A percentile compares a stretch with the other conserved stretches of the same genome.
Conservation (phyloP, 2,113 vertebrate genomes). For the Henicopernis longicauda region DNA sequence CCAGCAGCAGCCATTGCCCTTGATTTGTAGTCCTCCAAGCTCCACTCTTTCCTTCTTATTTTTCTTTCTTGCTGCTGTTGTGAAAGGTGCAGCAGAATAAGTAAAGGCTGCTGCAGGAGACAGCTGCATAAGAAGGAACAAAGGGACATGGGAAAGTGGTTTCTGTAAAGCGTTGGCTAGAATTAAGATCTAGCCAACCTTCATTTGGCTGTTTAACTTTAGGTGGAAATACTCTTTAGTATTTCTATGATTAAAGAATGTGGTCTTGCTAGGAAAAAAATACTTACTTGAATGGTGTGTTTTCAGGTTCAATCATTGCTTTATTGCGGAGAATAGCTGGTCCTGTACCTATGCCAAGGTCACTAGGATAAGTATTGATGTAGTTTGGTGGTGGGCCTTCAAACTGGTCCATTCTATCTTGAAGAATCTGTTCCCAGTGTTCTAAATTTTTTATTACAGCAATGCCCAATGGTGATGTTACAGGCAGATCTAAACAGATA, state of each 20-base stretch:
- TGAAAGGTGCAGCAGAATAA: background rate
- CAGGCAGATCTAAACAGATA: slow-evolving; percentile 85
- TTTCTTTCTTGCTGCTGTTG: background rate
- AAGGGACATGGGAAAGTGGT: background rate
- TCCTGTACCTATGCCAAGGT: slow-evolving; percentile 81
- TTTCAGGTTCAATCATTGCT: slow-evolving; percentile 97
- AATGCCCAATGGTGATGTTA: slow-evolving; percentile 89
- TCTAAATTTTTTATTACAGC: slow-evolving; percentile 93
- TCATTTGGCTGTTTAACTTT: background rate
- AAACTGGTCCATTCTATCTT: slow-evolving; percentile 92
- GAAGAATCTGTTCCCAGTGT: slow-evolving; percentile 93
- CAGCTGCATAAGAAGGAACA: background rate
- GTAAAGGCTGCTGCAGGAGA: background rate
- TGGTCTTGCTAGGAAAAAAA: background rate
- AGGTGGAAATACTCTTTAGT: background rate
- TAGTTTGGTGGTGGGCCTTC: slow-evolving; percentile 95
- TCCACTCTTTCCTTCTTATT: background rate
- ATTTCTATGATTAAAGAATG: background rate
- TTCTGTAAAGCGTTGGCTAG: background rate
- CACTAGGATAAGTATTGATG: slow-evolving; percentile 88
- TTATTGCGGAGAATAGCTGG: slow-evolving; percentile 91
- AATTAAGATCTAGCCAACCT: background rate
- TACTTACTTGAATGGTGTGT: slow-evolving; percentile 95
- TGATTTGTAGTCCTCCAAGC: background rate
- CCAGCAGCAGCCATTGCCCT: background rate